These are phyloP conservation scores for Thelohanellus kitauei DNA, from an alignment of 30 jellyfish, hydroid and myxozoan genomes.

Conservation along the genomic window DNA sequence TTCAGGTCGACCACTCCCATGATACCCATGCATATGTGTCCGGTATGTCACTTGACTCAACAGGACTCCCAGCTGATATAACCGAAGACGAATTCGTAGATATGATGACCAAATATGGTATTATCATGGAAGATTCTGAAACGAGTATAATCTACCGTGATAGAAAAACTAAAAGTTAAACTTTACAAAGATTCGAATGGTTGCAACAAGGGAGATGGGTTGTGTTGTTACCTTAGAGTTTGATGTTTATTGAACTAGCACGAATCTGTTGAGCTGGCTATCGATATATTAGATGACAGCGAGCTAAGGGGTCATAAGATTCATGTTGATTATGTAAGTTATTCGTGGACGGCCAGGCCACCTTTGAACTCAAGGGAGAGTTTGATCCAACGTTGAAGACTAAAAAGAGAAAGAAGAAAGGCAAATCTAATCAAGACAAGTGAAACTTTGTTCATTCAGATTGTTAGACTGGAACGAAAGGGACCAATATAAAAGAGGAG, in stretches of 20 bases:
- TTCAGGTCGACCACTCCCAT: slow-evolving; percentile 34
- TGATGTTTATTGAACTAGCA: slow-evolving; percentile 14
- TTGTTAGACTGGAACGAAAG: slow-evolving; percentile 76
- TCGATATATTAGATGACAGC: slow-evolving; percentile 38
- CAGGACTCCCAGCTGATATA: slow-evolving; percentile 29
- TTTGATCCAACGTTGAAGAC: slow-evolving; percentile 52
- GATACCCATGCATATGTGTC: slow-evolving; percentile 63
- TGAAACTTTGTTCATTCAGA: no score
- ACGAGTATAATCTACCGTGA: slow-evolving; percentile 10
- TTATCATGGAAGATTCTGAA: slow-evolving; percentile 46
- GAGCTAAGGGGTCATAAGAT: slow-evolving; percentile 20
- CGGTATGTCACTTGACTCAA: slow-evolving; percentile 8
- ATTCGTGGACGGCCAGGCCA: slow-evolving; percentile 16
- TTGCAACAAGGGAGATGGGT: slow-evolving; percentile 50
- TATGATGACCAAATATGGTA: slow-evolving; percentile 70
- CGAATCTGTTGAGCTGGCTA: slow-evolving; percentile 55
- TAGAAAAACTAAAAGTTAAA: slow-evolving; percentile 26
- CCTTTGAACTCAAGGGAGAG: slow-evolving; percentile 54
- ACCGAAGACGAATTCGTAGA: slow-evolving; percentile 57
- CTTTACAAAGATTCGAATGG: slow-evolving; percentile 34
- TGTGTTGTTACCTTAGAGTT: slow-evolving; percentile 73
- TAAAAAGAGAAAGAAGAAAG: slow-evolving; percentile 52
- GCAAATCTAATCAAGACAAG: no score
- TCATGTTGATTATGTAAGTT: slow-evolving; percentile 37
- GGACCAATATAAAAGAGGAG: slow-evolving; percentile 32